phyloP scores from a whole-genome alignment of 2,888 invertebrate species.

The Zeuzera pyrina region DNA sequence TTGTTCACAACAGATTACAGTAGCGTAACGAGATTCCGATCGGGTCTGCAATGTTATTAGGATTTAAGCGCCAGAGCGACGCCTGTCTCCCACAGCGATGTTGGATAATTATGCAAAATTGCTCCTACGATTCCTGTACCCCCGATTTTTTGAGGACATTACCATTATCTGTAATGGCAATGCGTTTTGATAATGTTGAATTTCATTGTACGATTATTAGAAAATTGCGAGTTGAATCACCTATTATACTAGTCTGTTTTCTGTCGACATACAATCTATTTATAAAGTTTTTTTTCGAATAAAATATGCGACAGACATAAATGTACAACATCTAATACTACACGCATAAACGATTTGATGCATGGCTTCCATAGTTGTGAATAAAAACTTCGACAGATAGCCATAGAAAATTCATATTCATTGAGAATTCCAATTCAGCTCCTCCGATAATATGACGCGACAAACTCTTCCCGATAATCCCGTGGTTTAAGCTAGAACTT shows the following conservation, averaged over 20 bases:
- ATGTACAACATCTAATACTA: no score
- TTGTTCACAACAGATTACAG: conserved; percentile 54
- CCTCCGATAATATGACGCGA: conserved; percentile 51
- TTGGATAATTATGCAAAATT: conserved; percentile 70
- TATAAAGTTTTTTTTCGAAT: conserved; percentile 16
- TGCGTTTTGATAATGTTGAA: conserved; percentile 66
- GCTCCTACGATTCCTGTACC: conserved; percentile 64
- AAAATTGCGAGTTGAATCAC: conserved; percentile 40
- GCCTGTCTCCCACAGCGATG: conserved; percentile 45
- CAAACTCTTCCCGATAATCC: conserved; percentile 44
- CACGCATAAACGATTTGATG: no score
- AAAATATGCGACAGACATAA: no score
- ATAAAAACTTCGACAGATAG: no score
- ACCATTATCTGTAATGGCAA: conserved; percentile 67
- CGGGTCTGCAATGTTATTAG: conserved; percentile 61
- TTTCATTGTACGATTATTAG: conserved; percentile 60
- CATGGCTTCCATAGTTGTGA: no score
- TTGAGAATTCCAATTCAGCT: conserved; percentile 51
- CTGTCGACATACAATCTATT: conserved; percentile 30
- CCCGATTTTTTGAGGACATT: conserved; percentile 64
- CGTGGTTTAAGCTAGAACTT: conserved; percentile 28
- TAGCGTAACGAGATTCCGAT: conserved; percentile 64
- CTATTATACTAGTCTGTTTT: conserved; percentile 42
- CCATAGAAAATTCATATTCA: conserved; percentile 57
- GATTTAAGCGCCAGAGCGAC: conserved; percentile 55